These are phyloP conservation scores for Masticophis lateralis DNA, from an alignment of 2,797 vertebrate species.

Conservation along the genomic window DNA sequence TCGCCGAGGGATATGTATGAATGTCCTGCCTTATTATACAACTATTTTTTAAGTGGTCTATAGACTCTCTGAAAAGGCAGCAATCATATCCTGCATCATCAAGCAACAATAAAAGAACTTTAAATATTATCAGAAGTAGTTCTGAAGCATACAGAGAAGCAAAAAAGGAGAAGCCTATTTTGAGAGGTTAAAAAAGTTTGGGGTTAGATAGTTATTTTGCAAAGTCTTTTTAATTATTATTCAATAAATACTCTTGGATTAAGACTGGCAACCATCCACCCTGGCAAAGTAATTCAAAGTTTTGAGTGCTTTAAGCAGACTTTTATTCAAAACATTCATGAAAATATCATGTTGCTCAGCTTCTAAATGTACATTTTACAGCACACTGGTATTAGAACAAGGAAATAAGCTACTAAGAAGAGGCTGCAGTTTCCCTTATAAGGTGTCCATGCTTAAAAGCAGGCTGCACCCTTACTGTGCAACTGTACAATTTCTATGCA, in stretches of 20 bases:
- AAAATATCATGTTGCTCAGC: conserved; percentile 62
- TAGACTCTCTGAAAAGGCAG: not conserved
- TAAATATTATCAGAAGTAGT: not conserved
- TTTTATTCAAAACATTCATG: conserved; percentile 77
- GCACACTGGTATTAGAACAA: conserved; percentile 61
- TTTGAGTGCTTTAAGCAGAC: conserved; percentile 56
- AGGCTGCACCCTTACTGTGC: conserved; percentile 32
- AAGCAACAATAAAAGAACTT: not conserved
- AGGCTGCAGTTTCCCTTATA: conserved; percentile 66
- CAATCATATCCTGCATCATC: not conserved
- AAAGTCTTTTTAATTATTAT: not conserved
- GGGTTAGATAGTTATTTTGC: not conserved
- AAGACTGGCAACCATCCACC: not conserved
- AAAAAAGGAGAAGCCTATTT: not conserved
- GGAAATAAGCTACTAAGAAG: conserved; percentile 40
- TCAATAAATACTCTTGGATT: not conserved
- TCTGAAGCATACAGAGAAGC: not conserved
- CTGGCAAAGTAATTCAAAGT: not conserved
- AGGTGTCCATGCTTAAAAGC: conserved; percentile 71
- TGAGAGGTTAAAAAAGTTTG: not conserved
- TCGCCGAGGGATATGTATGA: not conserved
- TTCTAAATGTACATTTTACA: conserved; percentile 67
- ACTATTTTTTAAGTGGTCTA: not conserved
- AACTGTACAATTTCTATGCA: conserved; percentile 55
- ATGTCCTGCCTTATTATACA: not conserved